Percentiles rank a stretch among this genome's conserved stretches.
Conservation (phyloP, 2,888 invertebrate genomes). For the Drosophila atripex region DNA sequence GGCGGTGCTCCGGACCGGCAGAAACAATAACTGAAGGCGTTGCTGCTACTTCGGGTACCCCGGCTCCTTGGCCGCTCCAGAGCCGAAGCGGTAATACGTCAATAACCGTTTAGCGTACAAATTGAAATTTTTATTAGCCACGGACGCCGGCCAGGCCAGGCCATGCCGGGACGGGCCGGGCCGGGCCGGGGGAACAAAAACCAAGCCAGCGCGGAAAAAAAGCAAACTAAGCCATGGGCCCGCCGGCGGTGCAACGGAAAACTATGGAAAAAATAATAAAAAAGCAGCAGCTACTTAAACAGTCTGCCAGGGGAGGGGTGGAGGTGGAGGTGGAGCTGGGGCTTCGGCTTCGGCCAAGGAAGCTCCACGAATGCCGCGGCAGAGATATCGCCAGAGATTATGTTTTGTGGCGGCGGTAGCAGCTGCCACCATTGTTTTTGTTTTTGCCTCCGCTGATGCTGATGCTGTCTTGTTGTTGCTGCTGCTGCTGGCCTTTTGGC, state of each 20-base stretch:
- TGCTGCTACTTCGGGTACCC: conserved; percentile 63
- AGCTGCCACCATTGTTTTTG: conserved; percentile 80
- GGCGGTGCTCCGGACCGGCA: conserved; percentile 71
- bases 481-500: conserved; percentile 69
- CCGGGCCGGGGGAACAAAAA: conserved; percentile 10
- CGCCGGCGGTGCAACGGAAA: conserved; percentile 58
- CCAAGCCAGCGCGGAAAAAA: conserved; percentile 26
- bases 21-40: conserved; percentile 78
- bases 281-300: conserved; percentile 57
- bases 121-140: conserved; percentile 81
- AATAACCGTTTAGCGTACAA: conserved; percentile 80
- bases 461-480: conserved; percentile 25
- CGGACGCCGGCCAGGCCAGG: conserved; percentile 56
- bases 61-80: conserved; percentile 26
- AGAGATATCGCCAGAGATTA: conserved; percentile 76
- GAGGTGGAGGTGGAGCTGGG: conserved; percentile 7
- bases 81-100: conserved; percentile 77
- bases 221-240: conserved; percentile 65
- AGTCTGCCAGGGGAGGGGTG: conserved; percentile 19
- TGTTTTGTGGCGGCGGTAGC: conserved; percentile 77
- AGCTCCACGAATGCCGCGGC: conserved; percentile 75
- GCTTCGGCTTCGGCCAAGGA: conserved; percentile 54
- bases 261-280: conserved; percentile 36
- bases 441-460: conserved; percentile 38
- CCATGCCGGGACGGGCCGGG: conserved; percentile 16